These are phyloP conservation scores for Brenthis hecate DNA, from an alignment of 2,888 invertebrate species.

Conservation along the genomic window DNA sequence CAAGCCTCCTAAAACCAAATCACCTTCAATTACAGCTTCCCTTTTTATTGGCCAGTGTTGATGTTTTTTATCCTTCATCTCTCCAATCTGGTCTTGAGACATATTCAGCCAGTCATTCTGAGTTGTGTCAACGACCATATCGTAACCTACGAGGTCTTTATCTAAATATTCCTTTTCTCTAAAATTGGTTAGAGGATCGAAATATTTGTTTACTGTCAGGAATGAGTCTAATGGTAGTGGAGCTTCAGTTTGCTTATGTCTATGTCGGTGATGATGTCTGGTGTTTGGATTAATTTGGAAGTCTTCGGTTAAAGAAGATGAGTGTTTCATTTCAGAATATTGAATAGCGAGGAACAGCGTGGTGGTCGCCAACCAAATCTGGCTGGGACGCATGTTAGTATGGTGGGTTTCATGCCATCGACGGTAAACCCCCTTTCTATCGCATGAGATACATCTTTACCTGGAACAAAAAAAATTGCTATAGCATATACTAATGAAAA, in stretches of 20 bases:
- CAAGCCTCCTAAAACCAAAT: slow-evolving; percentile 93
- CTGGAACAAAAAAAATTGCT: slow-evolving; percentile 57
- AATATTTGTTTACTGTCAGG: slow-evolving; percentile 46
- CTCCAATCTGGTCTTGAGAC: slow-evolving; percentile 63
- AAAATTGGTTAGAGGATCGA: slow-evolving; percentile 49
- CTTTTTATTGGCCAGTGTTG: slow-evolving; percentile 91
- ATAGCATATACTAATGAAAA: background rate
- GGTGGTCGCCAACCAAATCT: slow-evolving; percentile 65
- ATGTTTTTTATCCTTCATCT: slow-evolving; percentile 68
- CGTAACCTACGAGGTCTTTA: slow-evolving; percentile 49
- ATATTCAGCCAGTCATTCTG: slow-evolving; percentile 64
- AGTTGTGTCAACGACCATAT: slow-evolving; percentile 47
- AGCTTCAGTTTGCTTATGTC: slow-evolving; percentile 58
- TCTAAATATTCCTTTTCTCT: slow-evolving; percentile 54
- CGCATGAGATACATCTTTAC: slow-evolving; percentile 59
- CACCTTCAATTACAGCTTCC: slow-evolving; percentile 93
- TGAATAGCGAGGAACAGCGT: slow-evolving; percentile 59
- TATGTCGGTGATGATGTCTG: slow-evolving; percentile 66
- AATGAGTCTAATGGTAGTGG: slow-evolving; percentile 44
- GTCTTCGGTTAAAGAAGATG: slow-evolving; percentile 46
- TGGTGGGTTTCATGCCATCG: slow-evolving; percentile 63
- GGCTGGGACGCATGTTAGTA: slow-evolving; percentile 65
- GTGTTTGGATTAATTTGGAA: slow-evolving; percentile 48
- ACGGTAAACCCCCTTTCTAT: slow-evolving; percentile 57
- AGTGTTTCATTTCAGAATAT: slow-evolving; percentile 63